Evolutionary conservation across 1,140 invertebrate genomes (phyloP).

Genomic region (Teleogryllus occipitalis): DNA sequence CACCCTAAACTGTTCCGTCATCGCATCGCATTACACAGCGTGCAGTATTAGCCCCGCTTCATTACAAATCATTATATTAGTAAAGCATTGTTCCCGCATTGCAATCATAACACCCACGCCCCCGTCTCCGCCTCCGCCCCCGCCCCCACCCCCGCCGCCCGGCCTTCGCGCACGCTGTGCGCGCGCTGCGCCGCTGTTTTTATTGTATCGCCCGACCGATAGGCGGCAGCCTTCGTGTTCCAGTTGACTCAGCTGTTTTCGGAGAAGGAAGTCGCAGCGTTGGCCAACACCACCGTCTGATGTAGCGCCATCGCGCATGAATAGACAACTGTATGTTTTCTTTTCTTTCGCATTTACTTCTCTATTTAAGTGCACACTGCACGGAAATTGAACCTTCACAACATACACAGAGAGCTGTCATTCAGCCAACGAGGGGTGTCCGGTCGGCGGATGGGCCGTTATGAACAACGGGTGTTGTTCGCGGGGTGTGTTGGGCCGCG

Average conservation of each 20-base stretch:
- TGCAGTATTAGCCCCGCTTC: not conserved
- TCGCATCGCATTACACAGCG: not conserved
- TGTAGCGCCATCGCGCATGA: no score
- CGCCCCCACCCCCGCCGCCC: not conserved
- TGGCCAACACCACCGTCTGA: no score
- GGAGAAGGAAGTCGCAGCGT: not conserved
- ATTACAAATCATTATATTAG: slow-evolving; percentile 6
- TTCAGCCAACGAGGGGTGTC: no score
- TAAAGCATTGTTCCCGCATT: not conserved
- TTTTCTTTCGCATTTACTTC: no score
- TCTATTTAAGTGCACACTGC: not conserved
- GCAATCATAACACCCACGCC: slow-evolving; percentile 3
- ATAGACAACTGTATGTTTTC: no score
- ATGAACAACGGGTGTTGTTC: no score
- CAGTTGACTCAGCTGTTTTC: not conserved
- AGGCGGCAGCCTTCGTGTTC: not conserved
- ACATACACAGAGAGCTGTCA: no score
- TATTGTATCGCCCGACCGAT: not conserved
- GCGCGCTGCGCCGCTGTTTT: not conserved
- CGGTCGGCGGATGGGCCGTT: no score
- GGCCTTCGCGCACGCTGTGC: not conserved
- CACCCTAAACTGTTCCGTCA: not conserved
- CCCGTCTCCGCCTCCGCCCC: no score
- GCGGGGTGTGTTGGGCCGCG: no score
- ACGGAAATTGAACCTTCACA: not conserved